Evolutionary conservation across 1,140 invertebrate genomes (phyloP).

Genomic region (Argopecten irradians): DNA sequence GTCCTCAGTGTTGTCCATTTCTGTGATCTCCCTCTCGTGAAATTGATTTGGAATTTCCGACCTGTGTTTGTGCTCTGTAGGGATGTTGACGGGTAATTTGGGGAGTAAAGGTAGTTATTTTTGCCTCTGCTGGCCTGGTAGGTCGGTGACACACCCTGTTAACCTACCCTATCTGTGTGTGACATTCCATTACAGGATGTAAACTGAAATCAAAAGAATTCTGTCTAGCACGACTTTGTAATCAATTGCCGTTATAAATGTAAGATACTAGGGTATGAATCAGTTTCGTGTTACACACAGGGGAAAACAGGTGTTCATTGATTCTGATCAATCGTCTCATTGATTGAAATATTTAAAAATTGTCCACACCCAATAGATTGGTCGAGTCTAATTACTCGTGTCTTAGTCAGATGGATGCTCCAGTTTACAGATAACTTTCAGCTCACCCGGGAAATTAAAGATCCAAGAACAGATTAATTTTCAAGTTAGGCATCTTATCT

Average conservation of each 20-base stretch:
- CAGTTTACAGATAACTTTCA: neutral
- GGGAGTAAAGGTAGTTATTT: neutral
- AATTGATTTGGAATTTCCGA: slow-evolving; percentile 15
- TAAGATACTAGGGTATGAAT: neutral
- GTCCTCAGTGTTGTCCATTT: neutral
- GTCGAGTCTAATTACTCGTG: neutral
- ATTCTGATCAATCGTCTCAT: neutral
- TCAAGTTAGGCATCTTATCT: neutral
- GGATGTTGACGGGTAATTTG: neutral
- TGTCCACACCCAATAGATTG: neutral
- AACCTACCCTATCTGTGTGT: neutral
- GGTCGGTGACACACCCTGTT: neutral
- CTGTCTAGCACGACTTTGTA: neutral
- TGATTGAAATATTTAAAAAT: neutral
- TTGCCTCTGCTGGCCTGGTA: neutral
- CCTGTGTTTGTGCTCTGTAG: neutral
- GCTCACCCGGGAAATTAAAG: neutral
- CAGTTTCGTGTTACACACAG: neutral
- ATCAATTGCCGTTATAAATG: slow-evolving; percentile 16
- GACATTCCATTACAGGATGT: neutral
- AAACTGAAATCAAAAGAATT: neutral
- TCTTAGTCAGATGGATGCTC: neutral
- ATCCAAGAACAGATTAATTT: neutral
- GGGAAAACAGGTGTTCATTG: neutral
- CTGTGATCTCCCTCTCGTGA: neutral